phyloP scores from a whole-genome alignment of 2,888 invertebrate species.

The Notodonta dromedarius region DNA sequence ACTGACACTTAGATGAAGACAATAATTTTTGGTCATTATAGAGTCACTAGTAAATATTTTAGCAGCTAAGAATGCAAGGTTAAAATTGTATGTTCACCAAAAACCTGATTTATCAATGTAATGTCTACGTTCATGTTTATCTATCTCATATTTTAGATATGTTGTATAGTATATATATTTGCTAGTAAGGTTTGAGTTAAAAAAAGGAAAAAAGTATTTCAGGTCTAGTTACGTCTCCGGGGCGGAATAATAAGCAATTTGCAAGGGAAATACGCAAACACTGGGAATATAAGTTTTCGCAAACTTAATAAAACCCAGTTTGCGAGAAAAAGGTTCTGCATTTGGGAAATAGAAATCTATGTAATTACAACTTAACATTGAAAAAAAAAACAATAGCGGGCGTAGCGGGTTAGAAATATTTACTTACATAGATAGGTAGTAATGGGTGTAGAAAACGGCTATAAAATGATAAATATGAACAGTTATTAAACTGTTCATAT shows the following conservation, averaged over 20 bases:
- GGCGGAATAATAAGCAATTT: slow-evolving; percentile 11
- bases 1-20: too few species aligned
- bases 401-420: background rate
- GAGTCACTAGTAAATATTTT: too few species aligned
- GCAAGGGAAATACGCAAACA: slow-evolving; percentile 22
- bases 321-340: slow-evolving; percentile 22
- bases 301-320: slow-evolving; percentile 24
- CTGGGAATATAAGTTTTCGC: slow-evolving; percentile 20
- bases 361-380: slow-evolving; percentile 14
- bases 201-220: background rate
- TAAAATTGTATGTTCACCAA: too few species aligned
- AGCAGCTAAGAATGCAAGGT: too few species aligned
- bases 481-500: background rate
- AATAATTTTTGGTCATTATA: too few species aligned
- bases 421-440: background rate
- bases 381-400: background rate
- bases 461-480: background rate
- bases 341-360: slow-evolving; percentile 32
- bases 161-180: too few species aligned
- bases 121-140: too few species aligned
- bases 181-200: background rate
- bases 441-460: background rate
- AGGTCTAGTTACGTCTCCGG: background rate
- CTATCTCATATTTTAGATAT: too few species aligned
- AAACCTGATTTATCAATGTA: too few species aligned